phyloP scores from a whole-genome alignment of 2,888 invertebrate species.

The Hipparchia semele region DNA sequence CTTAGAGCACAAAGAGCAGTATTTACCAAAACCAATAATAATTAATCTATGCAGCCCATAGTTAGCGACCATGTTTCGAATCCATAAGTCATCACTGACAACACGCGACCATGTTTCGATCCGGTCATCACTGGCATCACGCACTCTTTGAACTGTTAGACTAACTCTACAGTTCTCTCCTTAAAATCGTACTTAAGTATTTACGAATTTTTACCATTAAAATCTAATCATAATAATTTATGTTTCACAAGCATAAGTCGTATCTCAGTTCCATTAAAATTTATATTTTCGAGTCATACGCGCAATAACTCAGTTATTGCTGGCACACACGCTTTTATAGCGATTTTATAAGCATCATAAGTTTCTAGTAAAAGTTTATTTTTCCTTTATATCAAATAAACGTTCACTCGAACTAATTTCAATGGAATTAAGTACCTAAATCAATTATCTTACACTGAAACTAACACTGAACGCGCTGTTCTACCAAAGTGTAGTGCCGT shows the following conservation, averaged over 20 bases:
- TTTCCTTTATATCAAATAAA: conserved; percentile 21
- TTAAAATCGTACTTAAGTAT: too few relatives aligned
- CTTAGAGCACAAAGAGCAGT: too few relatives aligned
- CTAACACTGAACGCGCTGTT: too few relatives aligned
- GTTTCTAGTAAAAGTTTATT: conserved; percentile 24
- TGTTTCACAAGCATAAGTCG: conserved; percentile 6
- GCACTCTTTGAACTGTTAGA: too few relatives aligned
- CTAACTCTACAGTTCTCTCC: too few relatives aligned
- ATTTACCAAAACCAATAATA: too few relatives aligned
- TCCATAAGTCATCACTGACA: too few relatives aligned
- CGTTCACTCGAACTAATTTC: conserved; percentile 9
- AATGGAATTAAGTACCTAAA: not conserved
- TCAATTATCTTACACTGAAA: not conserved
- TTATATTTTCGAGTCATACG: conserved; percentile 31
- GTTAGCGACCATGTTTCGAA: too few relatives aligned
- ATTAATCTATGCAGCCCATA: too few relatives aligned
- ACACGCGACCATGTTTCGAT: too few relatives aligned
- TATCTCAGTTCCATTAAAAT: conserved; percentile 30
- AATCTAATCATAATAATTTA: conserved; percentile 6
- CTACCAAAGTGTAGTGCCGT: too few relatives aligned
- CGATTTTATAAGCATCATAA: conserved; percentile 31
- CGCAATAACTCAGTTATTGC: conserved; percentile 36
- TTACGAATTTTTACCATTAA: not conserved
- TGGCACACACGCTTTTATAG: conserved; percentile 30
- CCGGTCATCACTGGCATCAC: too few relatives aligned